Percentiles rank a stretch among this genome's conserved stretches.
phyloP scores from a whole-genome alignment of 1,140 invertebrate genomes.

The Callitettix versicolor region DNA sequence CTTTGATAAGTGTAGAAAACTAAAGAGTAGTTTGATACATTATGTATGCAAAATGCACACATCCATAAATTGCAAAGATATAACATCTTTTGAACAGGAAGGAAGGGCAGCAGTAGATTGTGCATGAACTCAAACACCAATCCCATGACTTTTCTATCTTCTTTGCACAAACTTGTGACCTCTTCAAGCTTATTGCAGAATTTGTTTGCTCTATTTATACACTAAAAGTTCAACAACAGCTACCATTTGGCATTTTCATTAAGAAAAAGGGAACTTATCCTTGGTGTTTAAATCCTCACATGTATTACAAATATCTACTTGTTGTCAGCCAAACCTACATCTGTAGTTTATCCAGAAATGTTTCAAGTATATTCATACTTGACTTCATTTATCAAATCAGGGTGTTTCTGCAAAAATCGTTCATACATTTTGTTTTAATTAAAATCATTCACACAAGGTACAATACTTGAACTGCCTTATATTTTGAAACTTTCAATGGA shows the following conservation, averaged over 20 bases:
- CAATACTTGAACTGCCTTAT: not conserved
- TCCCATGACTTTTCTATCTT: conserved; percentile 13
- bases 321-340: conserved; percentile 21
- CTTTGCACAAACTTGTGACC: conserved; percentile 6
- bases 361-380: conserved; percentile 21
- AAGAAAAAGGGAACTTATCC: conserved; percentile 14
- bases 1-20: conserved; percentile 24
- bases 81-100: conserved; percentile 25
- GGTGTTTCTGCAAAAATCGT: conserved; percentile 14
- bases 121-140: conserved; percentile 24
- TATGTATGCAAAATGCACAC: conserved; percentile 23
- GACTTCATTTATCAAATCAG: conserved; percentile 25
- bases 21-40: conserved; percentile 20
- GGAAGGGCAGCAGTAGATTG: conserved; percentile 21
- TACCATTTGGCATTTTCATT: conserved; percentile 24
- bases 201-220: conserved; percentile 24
- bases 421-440: conserved; percentile 3
- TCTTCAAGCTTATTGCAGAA: conserved; percentile 20
- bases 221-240: conserved; percentile 25
- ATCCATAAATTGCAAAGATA: conserved; percentile 22
- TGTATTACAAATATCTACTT: conserved; percentile 19
- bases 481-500: not conserved
- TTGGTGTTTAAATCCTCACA: conserved; percentile 15
- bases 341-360: conserved; percentile 23
- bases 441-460: not conserved